Conservation (phyloP, 2,113 vertebrate species). For the Eptesicus fuscus region DNA sequence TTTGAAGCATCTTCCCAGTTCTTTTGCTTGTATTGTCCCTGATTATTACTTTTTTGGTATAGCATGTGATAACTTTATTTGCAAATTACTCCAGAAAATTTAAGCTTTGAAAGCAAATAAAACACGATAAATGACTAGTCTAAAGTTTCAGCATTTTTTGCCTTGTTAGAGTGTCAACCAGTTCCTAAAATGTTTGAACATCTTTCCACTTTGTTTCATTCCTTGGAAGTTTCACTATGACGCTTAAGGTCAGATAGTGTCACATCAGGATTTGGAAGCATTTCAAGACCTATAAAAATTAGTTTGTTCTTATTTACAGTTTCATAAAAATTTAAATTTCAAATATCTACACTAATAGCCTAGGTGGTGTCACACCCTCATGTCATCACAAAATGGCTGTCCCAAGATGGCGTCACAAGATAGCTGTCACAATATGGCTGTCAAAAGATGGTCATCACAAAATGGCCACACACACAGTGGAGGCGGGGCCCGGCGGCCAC, state of each 20-base stretch:
- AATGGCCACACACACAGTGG: no score
- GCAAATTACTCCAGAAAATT: neutral
- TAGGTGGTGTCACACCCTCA: no score
- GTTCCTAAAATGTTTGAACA: neutral
- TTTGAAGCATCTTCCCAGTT: neutral
- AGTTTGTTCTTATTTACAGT: neutral
- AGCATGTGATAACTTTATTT: neutral
- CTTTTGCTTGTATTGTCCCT: neutral
- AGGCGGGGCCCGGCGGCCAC: fast-evolving
- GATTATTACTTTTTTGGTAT: neutral
- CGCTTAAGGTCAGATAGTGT: neutral
- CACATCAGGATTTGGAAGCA: neutral
- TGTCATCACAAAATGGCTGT: no score
- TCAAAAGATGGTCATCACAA: no score
- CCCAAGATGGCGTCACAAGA: no score
- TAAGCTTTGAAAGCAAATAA: constrained; percentile 30
- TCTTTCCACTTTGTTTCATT: neutral
- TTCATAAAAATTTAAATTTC: neutral
- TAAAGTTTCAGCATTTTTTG: neutral
- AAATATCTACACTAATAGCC: neutral
- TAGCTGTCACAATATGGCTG: no score
- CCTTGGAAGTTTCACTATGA: neutral
- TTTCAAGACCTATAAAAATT: neutral
- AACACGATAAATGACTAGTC: neutral
- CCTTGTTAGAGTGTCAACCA: neutral